phyloP scores from a whole-genome alignment of 2,797 vertebrate genomes.

The Melanotaenia boesemani region DNA sequence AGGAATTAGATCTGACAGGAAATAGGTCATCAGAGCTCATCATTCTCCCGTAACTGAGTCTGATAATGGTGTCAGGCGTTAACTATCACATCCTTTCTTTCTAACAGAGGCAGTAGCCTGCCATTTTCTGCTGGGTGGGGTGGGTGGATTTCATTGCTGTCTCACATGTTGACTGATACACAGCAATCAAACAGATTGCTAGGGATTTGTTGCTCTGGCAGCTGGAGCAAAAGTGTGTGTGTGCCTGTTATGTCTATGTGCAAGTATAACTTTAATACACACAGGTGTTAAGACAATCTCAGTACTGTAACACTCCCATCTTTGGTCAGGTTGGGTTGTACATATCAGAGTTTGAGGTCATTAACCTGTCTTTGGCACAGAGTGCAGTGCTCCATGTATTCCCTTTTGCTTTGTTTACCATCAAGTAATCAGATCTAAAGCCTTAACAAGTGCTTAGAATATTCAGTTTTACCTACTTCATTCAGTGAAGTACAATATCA shows the following conservation, averaged over 20 bases:
- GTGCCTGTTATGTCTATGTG: slow-evolving; percentile 34
- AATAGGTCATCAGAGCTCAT: slow-evolving; percentile 64
- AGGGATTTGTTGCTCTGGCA: slow-evolving; percentile 44
- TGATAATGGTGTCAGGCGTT: slow-evolving; percentile 61
- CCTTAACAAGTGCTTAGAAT: slow-evolving; percentile 73
- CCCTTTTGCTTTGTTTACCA: slow-evolving; percentile 58
- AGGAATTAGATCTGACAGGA: slow-evolving; percentile 70
- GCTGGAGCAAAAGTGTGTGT: slow-evolving; percentile 47
- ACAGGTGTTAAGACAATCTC: slow-evolving; percentile 75
- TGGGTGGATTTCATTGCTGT: slow-evolving; percentile 41
- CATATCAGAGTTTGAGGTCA: slow-evolving; percentile 70
- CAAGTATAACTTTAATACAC: slow-evolving; percentile 55
- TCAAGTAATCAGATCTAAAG: slow-evolving; percentile 70
- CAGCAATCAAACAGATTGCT: slow-evolving; percentile 36
- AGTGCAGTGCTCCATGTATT: slow-evolving; percentile 28
- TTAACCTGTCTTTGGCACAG: slow-evolving; percentile 46
- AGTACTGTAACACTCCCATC: slow-evolving; percentile 73
- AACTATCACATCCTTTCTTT: slow-evolving; percentile 45
- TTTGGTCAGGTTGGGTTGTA: slow-evolving; percentile 77
- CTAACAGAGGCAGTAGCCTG: slow-evolving; percentile 34
- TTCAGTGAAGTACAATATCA: slow-evolving; percentile 70
- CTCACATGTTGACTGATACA: slow-evolving; percentile 56
- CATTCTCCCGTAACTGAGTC: slow-evolving; percentile 59
- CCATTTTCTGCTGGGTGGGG: slow-evolving; percentile 17
- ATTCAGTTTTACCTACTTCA: slow-evolving; percentile 67